Evolutionary conservation across 2,113 vertebrate species (phyloP), one percentile per base, ranked within the genome.

Genomic region (Dipodomys ordii): DNA sequence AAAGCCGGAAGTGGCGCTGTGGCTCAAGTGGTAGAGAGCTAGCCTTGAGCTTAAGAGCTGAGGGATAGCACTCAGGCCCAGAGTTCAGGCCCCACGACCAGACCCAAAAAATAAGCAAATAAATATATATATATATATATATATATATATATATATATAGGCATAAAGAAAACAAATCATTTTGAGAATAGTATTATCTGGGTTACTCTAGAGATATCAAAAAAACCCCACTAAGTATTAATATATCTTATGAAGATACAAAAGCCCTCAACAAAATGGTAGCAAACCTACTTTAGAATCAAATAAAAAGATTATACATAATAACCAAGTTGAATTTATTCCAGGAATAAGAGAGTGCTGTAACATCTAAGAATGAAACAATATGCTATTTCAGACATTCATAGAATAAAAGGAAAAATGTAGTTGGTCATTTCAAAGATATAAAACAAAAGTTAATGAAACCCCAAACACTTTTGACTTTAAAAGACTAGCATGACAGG

Each of bases 361-460:
- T 94, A 92, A 94, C 18, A 87, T 53, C 27, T 83, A 28, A 92
- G 92, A 92, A 88, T 25, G 44, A 83, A 85, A 62, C 67, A 62
- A 35, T 39, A 72, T 68, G 89, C 90, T 20, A 78, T 3, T 64
- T 30, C 25, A 82, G 3, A 62, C 60, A 67, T 23, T 73, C 25
- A 79, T 12, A 89, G 60, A 83, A 46, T 76, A 78, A 93, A 88
- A 49, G 7, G 10, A 72, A 6, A 87, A 57, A 57, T 11, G 49
- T 53, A 53, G 9, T 53, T 57, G 6, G 28, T 83, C 67, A 87
- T 73, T 27, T 74, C 60, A 77, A 81, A 39, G 39, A 82, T 78
- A 57, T 18, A 57, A 57, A 57, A 67, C 1, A 71, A 80, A 82
- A 74, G 87, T 46, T 20, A 90, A 71, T 15, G 69, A 83, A 87